Evolutionary conservation across 2,113 vertebrate genomes (phyloP).

Genomic region (Salvelinus fontinalis): DNA sequence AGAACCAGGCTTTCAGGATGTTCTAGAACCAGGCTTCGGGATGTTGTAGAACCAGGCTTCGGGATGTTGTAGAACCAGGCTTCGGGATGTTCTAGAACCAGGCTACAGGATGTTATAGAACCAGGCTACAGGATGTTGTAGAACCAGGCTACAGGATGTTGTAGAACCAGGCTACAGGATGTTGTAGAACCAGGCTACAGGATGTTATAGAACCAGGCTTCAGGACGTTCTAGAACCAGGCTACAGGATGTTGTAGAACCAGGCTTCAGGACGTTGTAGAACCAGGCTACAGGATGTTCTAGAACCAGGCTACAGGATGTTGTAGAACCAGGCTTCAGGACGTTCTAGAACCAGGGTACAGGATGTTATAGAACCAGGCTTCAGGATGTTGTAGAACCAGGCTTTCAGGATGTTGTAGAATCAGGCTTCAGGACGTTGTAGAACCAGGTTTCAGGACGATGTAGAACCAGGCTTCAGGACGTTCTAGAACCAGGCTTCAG

Average conservation of each 20-base stretch:
- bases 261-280: not conserved
- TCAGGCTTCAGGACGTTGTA: not conserved
- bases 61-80: slow-evolving; percentile 19
- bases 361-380: not conserved
- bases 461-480: slow-evolving; percentile 4
- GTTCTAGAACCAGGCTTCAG: too few relatives aligned
- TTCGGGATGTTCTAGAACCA: too few relatives aligned
- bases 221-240: too few relatives aligned
- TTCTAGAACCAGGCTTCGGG: slow-evolving; percentile 6
- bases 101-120: slow-evolving; percentile 24
- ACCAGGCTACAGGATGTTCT: not conserved
- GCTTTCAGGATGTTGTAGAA: slow-evolving; percentile 14
- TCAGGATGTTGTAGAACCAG: slow-evolving; percentile 2
- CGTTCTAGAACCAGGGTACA: too few relatives aligned
- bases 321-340: slow-evolving; percentile 3
- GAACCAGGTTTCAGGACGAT: not conserved
- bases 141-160: too few relatives aligned
- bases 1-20: slow-evolving; percentile 12
- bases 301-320: slow-evolving; percentile 16
- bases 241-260: too few relatives aligned
- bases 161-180: too few relatives aligned
- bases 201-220: too few relatives aligned
- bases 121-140: not conserved
- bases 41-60: not conserved
- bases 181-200: too few relatives aligned